phyloP scores from a whole-genome alignment of 2,888 invertebrate genomes.

The Kuschelorhynchus macadamiae region DNA sequence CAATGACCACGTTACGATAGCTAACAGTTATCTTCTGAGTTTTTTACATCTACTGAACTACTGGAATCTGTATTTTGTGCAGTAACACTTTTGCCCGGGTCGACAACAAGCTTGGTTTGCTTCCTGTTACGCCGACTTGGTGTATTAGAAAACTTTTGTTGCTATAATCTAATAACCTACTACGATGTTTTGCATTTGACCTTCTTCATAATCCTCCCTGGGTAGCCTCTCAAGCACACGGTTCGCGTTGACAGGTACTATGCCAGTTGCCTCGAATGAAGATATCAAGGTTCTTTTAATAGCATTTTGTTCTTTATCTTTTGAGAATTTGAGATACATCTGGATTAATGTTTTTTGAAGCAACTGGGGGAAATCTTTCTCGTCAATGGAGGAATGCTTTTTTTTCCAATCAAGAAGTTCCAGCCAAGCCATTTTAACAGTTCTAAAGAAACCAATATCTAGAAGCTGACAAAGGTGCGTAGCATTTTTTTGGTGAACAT shows the following conservation, averaged over 20 bases:
- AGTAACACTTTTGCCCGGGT: background rate
- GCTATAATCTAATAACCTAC: conserved; percentile 5
- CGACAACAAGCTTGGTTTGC: conserved; percentile 8
- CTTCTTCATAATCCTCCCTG: too few species aligned
- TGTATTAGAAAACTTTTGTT: conserved; percentile 9
- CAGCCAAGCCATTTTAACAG: conserved; percentile 56
- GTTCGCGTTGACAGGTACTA: conserved; percentile 34
- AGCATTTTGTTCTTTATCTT: conserved; percentile 2
- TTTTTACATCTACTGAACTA: conserved; percentile 1
- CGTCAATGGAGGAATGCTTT: conserved; percentile 10
- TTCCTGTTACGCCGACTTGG: conserved; percentile 6
- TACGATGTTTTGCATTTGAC: conserved; percentile 1
- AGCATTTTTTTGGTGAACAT: conserved; percentile 57
- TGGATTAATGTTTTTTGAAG: conserved; percentile 26
- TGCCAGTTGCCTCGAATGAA: conserved; percentile 42
- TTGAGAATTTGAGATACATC: conserved; percentile 23
- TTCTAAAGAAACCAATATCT: conserved; percentile 57
- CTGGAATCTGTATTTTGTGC: conserved; percentile 5
- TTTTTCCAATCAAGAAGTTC: conserved; percentile 42
- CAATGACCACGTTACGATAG: too few species aligned
- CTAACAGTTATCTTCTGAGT: background rate
- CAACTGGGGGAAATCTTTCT: conserved; percentile 49
- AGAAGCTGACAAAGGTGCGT: conserved; percentile 58
- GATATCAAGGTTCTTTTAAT: conserved; percentile 34
- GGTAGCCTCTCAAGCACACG: conserved; percentile 21